phyloP scores from a whole-genome alignment of 1,140 invertebrate genomes.

The Cydia strobilella region DNA sequence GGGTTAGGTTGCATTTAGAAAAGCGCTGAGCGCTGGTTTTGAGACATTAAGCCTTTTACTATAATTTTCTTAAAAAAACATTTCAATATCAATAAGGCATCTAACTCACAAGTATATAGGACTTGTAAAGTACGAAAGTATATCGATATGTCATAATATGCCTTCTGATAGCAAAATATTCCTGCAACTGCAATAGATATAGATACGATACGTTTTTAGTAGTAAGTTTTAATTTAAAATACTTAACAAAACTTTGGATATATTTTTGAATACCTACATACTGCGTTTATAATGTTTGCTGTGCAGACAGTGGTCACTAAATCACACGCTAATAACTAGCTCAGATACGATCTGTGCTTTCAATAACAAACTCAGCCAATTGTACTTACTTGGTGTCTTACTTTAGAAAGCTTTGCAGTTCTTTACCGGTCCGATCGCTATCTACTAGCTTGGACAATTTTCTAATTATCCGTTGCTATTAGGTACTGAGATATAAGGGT shows the following conservation, averaged over 20 bases:
- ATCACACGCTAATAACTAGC: conserved; percentile 76
- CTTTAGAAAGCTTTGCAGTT: conserved; percentile 69
- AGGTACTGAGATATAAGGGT: neutral
- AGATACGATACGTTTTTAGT: too few relatives aligned
- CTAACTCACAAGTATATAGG: too few relatives aligned
- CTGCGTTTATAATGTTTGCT: neutral
- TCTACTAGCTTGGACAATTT: conserved; percentile 53
- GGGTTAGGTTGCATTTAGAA: too few relatives aligned
- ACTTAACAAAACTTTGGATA: neutral
- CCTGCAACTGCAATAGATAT: too few relatives aligned
- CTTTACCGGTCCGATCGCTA: conserved; percentile 69
- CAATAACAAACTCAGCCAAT: conserved; percentile 76
- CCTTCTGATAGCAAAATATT: too few relatives aligned
- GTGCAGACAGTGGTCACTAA: conserved; percentile 52
- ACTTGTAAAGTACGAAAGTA: too few relatives aligned
- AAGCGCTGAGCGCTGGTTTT: too few relatives aligned
- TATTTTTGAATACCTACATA: neutral
- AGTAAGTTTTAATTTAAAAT: too few relatives aligned
- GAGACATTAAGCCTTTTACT: too few relatives aligned
- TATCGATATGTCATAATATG: too few relatives aligned
- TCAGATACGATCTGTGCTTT: conserved; percentile 73
- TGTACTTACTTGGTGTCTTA: conserved; percentile 60
- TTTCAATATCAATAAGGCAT: too few relatives aligned
- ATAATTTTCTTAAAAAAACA: too few relatives aligned
- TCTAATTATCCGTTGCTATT: conserved; percentile 47